Base-by-base conservation (phyloP, 2,797 vertebrate species). In the Notamacropus eugenii region DNA sequence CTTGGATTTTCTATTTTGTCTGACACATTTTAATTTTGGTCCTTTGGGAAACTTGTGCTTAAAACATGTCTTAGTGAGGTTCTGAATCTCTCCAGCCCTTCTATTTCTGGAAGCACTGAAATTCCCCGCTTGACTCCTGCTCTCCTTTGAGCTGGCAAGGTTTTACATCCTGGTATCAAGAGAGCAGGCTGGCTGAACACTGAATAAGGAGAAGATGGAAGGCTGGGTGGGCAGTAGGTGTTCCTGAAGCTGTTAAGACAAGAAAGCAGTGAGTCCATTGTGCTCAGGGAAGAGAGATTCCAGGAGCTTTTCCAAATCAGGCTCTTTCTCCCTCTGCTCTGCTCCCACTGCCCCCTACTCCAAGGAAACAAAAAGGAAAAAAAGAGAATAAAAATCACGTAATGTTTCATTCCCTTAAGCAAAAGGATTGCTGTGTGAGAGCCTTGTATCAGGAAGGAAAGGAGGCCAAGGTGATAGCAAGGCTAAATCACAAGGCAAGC, bases 401-500 rank as follows among this genome's bases (percentile, higher is more conserved):
- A 94, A 90, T 90, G 92, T 91, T 31, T 91, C 67, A 94, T 58
- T 96, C 98, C 92, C 54, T 24, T 87, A 97, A 62, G 95, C 92
- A 98, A 96, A 97, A 96, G 96, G 59, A 55, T 74, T 94, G 92
- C 93, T 97, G 92, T 87, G 87, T 90, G 93, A 94, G 55, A 97
- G 95, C 95, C 56, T 95, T 97, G 52, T 90, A 91, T 50, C 62
- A 95, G 27, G 93, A 94, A 96, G 93, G 46, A 97, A 96, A 96
- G 95, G 57, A 97, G 31, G 96, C 28, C 54, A 55, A 98, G 96
- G 95, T 95, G 55, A 97, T 97, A 67, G 58, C 95, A 62, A 55
- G 90, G 87, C 90, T 97, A 82, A 90, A 96, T 94, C 67, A 96
- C 56, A 95, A 97, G 91, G 93, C 97, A 97, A 97, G 94, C 93